Percentiles rank a stretch among this genome's conserved stretches.
These are phyloP conservation scores for Mechanitis messenoides DNA, from an alignment of 2,888 invertebrate genomes.

Conservation along the genomic window DNA sequence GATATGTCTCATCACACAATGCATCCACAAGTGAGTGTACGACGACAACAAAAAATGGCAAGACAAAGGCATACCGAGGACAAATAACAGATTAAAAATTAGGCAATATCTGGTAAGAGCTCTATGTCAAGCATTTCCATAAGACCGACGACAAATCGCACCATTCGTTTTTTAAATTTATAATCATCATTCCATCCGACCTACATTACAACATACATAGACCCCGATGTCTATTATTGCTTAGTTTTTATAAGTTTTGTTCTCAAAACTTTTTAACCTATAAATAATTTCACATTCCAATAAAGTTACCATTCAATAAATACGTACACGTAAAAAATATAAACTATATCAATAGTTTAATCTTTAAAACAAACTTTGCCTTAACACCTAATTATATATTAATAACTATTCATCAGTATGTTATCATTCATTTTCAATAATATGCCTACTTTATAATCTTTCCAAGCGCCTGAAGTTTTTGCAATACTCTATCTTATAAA, in stretches of 20 bases:
- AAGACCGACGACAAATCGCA: conserved; percentile 70
- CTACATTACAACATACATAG: conserved; percentile 74
- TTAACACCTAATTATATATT: conserved; percentile 72
- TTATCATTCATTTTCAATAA: conserved; percentile 72
- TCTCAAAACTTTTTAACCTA: conserved; percentile 71
- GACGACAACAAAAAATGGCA: conserved; percentile 47
- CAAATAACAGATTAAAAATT: conserved; percentile 62
- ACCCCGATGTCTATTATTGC: conserved; percentile 72
- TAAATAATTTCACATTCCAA: conserved; percentile 76
- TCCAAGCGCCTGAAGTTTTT: conserved; percentile 71
- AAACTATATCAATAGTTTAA: conserved; percentile 78
- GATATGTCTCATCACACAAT: conserved; percentile 67
- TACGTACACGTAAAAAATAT: conserved; percentile 78
- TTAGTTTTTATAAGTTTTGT: conserved; percentile 75
- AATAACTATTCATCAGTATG: conserved; percentile 76
- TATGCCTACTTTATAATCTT: conserved; percentile 76
- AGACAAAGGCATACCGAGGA: conserved; percentile 63
- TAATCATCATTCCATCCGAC: conserved; percentile 45
- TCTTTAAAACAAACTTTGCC: conserved; percentile 76
- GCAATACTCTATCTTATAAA: conserved; percentile 66
- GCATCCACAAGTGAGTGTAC: conserved; percentile 40
- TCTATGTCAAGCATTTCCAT: conserved; percentile 55
- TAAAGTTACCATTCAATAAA: conserved; percentile 77
- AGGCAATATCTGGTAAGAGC: conserved; percentile 61
- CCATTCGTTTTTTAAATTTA: conserved; percentile 64